Evolutionary conservation across 2,888 invertebrate genomes (phyloP).

Genomic region (Eudasyphora cyanicolor): DNA sequence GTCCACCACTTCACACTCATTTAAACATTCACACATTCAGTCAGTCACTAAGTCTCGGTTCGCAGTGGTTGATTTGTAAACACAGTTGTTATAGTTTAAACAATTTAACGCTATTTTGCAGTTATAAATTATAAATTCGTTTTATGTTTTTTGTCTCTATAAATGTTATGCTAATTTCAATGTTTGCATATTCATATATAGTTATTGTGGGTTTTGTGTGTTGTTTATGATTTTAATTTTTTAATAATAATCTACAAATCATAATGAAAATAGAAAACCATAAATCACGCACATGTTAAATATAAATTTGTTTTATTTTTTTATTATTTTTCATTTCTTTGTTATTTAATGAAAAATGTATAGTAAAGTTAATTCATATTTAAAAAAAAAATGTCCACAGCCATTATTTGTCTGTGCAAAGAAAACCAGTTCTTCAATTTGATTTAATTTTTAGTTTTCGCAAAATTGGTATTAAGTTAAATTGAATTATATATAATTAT

Average conservation of each 20-base stretch:
- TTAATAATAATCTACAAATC: slow-evolving; percentile 2
- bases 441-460: not conserved
- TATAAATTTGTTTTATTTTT: not conserved
- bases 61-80: not conserved
- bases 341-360: too few species aligned
- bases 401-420: not conserved
- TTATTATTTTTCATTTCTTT: too few species aligned
- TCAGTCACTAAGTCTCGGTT: not conserved
- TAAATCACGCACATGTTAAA: slow-evolving; percentile 21
- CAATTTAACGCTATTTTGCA: slow-evolving; percentile 14
- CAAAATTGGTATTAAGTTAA: not conserved
- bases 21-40: not conserved
- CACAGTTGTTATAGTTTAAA: slow-evolving; percentile 9
- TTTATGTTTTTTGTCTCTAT: not conserved
- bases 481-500: slow-evolving; percentile 14
- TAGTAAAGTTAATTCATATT: not conserved
- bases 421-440: not conserved
- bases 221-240: not conserved
- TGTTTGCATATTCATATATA: not conserved
- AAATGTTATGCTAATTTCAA: slow-evolving; percentile 15
- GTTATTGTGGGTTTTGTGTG: not conserved
- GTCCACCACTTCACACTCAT: too few species aligned
- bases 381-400: not conserved
- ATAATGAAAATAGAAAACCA: slow-evolving; percentile 32
- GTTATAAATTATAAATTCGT: slow-evolving; percentile 9